Base-by-base conservation (phyloP, 2,113 vertebrate genomes). In the Saguinus imperator region DNA sequence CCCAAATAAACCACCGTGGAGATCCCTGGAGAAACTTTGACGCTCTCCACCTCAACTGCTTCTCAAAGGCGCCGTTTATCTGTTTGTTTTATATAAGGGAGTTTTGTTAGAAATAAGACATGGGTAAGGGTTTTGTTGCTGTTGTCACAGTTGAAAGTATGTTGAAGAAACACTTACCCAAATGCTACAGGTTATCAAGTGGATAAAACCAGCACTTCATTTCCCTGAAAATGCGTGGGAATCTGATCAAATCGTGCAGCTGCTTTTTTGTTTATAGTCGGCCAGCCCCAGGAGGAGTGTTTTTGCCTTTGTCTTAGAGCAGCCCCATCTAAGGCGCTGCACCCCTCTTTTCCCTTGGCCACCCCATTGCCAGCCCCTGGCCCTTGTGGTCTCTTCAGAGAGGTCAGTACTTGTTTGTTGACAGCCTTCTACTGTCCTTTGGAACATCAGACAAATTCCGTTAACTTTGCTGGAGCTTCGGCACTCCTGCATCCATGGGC, bases 161-260 rank as follows among this genome's bases (percentile, higher is more conserved):
- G 20, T 16, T 45, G 45, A 87, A 73, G 84, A 84, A 77, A 25
- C 25, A 2, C 10, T 3, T 25, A 12, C 5, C 21, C 40, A 55
- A 14, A 8, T 14, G 32, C 87, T 55, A 0, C 17, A 64, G 48
- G 21, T 23, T 21, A 2, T 17, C 32, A 92, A 76, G 94, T 94
- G 81, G 95, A 91, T 91, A 83, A 96, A 89, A 95, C 93, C 96
- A 97, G 96, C 37, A 57, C 77, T 18, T 14, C 5, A 5, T 94
- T 96, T 86, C 92, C 96, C 98, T 97, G 94, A 95, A 88, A 85
- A 83, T 40, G 16, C 0, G 87, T 87, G 85, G 94, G 77, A 83
- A 89, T 75, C 25, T 45, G 55, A 98, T 96, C 92, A 50, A 4
- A 3, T 88, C 6, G 5, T 70, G 75, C 94, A 96, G 97, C 96